Percentiles rank a stretch among this genome's conserved stretches.
These are phyloP conservation scores for Numenius arquata DNA, from an alignment of 2,113 vertebrate species.

Conservation along the genomic window DNA sequence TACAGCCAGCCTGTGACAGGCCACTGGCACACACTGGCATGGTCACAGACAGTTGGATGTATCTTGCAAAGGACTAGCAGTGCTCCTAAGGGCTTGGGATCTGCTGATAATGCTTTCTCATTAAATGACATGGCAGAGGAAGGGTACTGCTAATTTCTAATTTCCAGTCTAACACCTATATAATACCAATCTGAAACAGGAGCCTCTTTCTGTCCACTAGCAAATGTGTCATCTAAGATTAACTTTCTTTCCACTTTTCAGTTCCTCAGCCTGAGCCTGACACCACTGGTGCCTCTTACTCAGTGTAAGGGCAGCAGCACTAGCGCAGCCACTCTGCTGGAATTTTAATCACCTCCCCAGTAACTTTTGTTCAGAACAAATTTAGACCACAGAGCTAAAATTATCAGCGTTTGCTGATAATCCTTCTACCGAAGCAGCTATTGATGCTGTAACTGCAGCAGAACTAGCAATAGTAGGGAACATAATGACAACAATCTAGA, in stretches of 20 bases:
- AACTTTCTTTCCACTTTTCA: background rate
- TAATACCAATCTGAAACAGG: background rate
- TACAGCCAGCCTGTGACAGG: background rate
- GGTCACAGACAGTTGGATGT: background rate
- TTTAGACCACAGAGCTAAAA: background rate
- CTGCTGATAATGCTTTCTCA: background rate
- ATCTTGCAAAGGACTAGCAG: background rate
- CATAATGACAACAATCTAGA: background rate
- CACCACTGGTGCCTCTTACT: background rate
- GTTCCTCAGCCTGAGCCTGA: background rate
- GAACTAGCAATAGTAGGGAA: background rate
- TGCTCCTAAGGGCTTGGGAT: background rate
- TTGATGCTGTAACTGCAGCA: background rate
- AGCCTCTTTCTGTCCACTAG: background rate
- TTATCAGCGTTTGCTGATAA: background rate
- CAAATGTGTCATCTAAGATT: background rate
- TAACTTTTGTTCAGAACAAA: background rate
- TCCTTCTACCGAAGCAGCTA: background rate
- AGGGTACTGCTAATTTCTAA: background rate
- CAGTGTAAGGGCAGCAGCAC: background rate
- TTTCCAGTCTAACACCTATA: background rate
- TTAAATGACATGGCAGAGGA: background rate
- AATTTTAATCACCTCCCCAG: background rate
- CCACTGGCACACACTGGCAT: background rate
- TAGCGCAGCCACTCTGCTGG: background rate